Evolutionary conservation across 2,888 invertebrate species (phyloP).

Genomic region (Macropis europaea): DNA sequence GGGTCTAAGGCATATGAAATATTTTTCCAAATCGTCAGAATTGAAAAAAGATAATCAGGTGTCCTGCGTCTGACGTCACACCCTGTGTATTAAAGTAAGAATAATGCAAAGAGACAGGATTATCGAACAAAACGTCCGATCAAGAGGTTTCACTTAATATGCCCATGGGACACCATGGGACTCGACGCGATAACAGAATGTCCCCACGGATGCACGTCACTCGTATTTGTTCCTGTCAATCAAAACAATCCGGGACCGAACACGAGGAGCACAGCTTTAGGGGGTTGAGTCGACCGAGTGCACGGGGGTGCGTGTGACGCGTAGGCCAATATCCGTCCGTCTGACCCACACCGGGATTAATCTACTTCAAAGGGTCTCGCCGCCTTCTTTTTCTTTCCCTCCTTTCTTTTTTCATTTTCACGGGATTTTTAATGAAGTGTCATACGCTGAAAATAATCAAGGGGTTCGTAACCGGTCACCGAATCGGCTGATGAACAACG

Average conservation of each 20-base stretch:
- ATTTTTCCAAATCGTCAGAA: background rate
- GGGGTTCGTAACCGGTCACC: background rate
- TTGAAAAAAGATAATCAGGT: no score
- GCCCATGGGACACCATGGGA: conserved; percentile 31
- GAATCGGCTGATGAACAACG: no score
- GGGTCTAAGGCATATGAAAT: no score
- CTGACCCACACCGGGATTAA: conserved; percentile 60
- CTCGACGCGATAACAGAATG: conserved; percentile 45
- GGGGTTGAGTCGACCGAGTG: conserved; percentile 41
- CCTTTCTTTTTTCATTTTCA: conserved; percentile 1
- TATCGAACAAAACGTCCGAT: conserved; percentile 1
- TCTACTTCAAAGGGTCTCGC: conserved; percentile 60
- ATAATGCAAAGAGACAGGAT: background rate
- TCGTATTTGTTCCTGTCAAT: conserved; percentile 71
- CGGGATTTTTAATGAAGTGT: conserved; percentile 3
- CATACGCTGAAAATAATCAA: background rate
- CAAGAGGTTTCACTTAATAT: conserved; percentile 32
- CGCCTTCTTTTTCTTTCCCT: background rate
- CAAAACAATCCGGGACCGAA: conserved; percentile 61
- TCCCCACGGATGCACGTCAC: conserved; percentile 50
- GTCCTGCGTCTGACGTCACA: no score
- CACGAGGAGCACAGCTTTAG: conserved; percentile 33
- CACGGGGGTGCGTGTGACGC: conserved; percentile 50
- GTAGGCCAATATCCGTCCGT: conserved; percentile 62
- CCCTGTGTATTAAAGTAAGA: no score